phyloP scores from a whole-genome alignment of 2,113 vertebrate genomes.

The Empidonax traillii region DNA sequence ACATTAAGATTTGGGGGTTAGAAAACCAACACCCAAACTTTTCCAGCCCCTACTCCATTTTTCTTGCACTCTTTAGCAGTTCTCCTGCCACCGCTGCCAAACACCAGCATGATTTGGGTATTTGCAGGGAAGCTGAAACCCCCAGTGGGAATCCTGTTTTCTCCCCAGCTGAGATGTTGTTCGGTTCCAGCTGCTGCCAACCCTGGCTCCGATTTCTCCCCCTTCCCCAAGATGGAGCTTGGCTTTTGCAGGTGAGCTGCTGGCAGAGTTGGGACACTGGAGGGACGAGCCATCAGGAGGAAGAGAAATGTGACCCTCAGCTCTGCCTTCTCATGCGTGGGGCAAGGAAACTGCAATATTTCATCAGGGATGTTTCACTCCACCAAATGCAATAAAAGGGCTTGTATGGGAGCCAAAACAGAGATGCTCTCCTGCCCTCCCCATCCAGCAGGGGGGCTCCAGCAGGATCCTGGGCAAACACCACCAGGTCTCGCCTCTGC shows the following conservation, averaged over 20 bases:
- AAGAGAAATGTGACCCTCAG: fast-evolving
- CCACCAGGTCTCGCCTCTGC: neutral
- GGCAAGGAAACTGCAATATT: neutral
- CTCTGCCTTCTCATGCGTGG: fast-evolving
- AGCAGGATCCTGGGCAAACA: neutral
- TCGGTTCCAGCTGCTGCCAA: neutral
- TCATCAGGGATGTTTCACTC: neutral
- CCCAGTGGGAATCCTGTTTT: fast-evolving
- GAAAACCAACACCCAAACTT: neutral
- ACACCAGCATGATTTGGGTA: neutral
- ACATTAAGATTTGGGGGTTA: neutral
- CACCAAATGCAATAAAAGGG: neutral
- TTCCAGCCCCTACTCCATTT: neutral
- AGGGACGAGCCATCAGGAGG: neutral
- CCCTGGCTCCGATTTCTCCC: neutral
- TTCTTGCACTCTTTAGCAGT: neutral
- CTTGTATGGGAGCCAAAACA: neutral
- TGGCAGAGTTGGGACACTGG: neutral
- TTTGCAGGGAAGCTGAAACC: neutral
- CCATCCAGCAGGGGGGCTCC: neutral
- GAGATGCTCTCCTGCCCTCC: neutral
- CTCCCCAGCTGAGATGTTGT: fast-evolving
- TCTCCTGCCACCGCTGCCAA: neutral
- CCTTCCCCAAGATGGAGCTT: neutral
- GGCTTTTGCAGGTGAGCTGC: neutral